These are phyloP conservation scores for Cyclopterus lumpus DNA, from an alignment of 2,797 vertebrate species.

Conservation along the genomic window DNA sequence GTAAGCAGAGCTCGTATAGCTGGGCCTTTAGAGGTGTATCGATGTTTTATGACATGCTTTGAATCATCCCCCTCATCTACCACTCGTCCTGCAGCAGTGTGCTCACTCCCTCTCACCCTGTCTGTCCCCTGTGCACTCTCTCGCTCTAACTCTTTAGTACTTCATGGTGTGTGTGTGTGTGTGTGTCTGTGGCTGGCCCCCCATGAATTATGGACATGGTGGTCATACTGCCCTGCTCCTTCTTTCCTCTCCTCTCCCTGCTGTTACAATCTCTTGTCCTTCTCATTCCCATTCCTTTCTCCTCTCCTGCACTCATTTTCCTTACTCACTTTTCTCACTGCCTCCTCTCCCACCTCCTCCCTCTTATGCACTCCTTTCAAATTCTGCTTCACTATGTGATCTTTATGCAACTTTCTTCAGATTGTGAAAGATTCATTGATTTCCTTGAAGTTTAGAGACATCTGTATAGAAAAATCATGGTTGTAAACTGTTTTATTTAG, in stretches of 20 bases:
- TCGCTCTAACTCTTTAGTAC: conserved; percentile 2
- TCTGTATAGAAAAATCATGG: neutral
- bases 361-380: neutral
- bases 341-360: neutral
- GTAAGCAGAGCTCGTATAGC: conserved; percentile 58
- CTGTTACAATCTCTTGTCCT: conserved; percentile 11
- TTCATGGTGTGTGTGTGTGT: neutral
- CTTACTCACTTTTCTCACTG: neutral
- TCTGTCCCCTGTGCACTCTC: conserved; percentile 11
- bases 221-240: conserved; percentile 36
- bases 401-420: neutral
- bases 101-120: conserved; percentile 30
- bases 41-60: conserved; percentile 76
- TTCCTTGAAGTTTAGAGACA: neutral
- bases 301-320: neutral
- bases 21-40: conserved; percentile 60
- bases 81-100: conserved; percentile 41
- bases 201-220: conserved; percentile 77
- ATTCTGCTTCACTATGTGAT: neutral
- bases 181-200: conserved; percentile 37
- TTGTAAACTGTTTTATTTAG: neutral
- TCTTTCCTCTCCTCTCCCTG: conserved; percentile 15
- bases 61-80: conserved; percentile 62
- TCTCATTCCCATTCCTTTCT: neutral
- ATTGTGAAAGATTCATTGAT: conserved; percentile 1